Base-by-base conservation (phyloP, 2,113 vertebrate species). In the Isichthys henryi region DNA sequence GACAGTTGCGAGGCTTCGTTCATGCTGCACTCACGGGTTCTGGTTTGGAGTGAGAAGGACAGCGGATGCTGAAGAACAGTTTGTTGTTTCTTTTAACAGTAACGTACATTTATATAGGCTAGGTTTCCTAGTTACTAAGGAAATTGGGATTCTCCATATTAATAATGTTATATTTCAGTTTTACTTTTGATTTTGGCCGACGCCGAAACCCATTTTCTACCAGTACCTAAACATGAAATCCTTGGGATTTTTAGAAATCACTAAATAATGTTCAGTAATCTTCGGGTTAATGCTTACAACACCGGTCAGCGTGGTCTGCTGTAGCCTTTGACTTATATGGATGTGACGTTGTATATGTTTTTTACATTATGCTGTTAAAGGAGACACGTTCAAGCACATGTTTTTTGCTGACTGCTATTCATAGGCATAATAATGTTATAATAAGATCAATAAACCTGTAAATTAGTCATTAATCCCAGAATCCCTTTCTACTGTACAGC, bases 1-100 rank as follows among this genome's bases (percentile, higher is more conserved):
- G 82, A 53, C 90, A 88, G 90, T 46, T 86, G 11, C 17, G 87
- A 92, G 91, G 92, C 92, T 92, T 89, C 52, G 80, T 23, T 83
- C 17, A 19, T 8, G 21, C 19, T 83, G 35, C 7, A 45, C 13
- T 83, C 8, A 83, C 5, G 8, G 6, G 15, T 9, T 46, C 2
- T 83, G 80, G 80, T 27, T 7, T 39, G 11, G 49, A 86, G 53
- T 27, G 50, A 86, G 15, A 86, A 17, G 49, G 11, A 53, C 46
- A 17, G 49, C 23, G 49, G 84, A 39, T 52, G 85, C 50, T 19
- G 35, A 85, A 21, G 39, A 85, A 50, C 10, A 49, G 85, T 39
- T 86, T 86, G 27, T 52, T 86, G 50, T 86, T 35, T 31, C 49
- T 17, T 52, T 52, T 35, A 49, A 86, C 31, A 56, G 13, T 21